These are phyloP conservation scores for Apis dorsata DNA, from an alignment of 1,140 invertebrate species.

Conservation along the genomic window DNA sequence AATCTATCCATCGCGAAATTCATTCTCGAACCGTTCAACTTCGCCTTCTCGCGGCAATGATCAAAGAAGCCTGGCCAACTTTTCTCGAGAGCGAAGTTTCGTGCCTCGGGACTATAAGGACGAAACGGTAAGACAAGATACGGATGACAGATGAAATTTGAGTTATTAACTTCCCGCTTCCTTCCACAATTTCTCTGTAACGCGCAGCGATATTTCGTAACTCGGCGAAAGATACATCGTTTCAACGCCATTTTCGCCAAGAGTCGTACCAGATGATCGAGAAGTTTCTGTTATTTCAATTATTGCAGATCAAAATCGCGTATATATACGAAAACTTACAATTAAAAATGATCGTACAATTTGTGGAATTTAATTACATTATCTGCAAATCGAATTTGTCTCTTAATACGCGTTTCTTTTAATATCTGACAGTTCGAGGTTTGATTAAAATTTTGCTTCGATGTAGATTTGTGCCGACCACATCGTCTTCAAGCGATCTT, in stretches of 20 bases:
- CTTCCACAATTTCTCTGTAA: conserved; percentile 12
- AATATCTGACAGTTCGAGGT: no score
- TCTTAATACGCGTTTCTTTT: no score
- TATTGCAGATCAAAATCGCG: background rate
- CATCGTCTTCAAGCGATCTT: no score
- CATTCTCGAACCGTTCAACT: conserved; percentile 47
- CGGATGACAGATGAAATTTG: conserved; percentile 41
- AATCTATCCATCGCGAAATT: conserved; percentile 60
- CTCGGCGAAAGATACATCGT: background rate
- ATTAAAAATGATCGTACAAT: no score
- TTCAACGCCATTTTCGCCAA: no score
- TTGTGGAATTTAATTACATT: no score
- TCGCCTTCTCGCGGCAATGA: conserved; percentile 36
- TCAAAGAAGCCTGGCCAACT: conserved; percentile 28
- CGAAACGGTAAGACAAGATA: conserved; percentile 68
- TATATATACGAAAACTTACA: no score
- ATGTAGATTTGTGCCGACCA: no score
- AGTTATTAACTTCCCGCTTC: conserved; percentile 60
- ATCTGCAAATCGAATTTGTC: no score
- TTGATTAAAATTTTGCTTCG: no score
- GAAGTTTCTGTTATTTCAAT: background rate
- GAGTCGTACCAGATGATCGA: no score
- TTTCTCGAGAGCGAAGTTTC: conserved; percentile 62
- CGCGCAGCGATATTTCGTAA: background rate
- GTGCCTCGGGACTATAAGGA: conserved; percentile 69